Percentiles rank a stretch among this genome's conserved stretches.
These are phyloP conservation scores for Itoplectis maculator DNA, from an alignment of 2,888 invertebrate species.

Conservation along the genomic window DNA sequence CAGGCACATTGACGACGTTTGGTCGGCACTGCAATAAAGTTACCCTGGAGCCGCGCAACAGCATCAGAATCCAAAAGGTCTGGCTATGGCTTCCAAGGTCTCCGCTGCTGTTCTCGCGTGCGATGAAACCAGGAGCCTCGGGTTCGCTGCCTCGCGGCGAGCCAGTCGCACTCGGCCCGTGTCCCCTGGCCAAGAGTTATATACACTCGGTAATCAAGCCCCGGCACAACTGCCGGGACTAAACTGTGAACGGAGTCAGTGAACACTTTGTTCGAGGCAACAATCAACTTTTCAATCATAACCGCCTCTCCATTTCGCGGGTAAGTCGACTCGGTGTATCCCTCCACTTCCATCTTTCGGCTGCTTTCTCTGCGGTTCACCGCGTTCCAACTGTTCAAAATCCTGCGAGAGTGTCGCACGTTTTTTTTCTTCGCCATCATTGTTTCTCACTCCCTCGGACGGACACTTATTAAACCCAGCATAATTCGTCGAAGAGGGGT, in stretches of 20 bases:
- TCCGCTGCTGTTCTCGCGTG: no score
- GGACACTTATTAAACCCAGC: slow-evolving; percentile 39
- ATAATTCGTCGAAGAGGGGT: slow-evolving; percentile 55
- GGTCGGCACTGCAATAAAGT: slow-evolving; percentile 49
- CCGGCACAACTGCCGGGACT: slow-evolving; percentile 62
- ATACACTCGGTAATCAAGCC: slow-evolving; percentile 56
- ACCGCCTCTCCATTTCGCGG: slow-evolving; percentile 75
- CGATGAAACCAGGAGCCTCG: slow-evolving; percentile 28
- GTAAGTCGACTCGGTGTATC: slow-evolving; percentile 47
- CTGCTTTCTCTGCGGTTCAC: slow-evolving; percentile 18
- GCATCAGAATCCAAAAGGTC: slow-evolving; percentile 47
- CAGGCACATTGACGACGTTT: slow-evolving; percentile 32
- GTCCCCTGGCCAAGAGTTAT: slow-evolving; percentile 27
- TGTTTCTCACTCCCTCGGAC: slow-evolving; percentile 11
- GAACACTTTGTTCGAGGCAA: slow-evolving; percentile 81
- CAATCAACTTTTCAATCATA: slow-evolving; percentile 81
- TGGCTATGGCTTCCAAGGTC: slow-evolving; percentile 54
- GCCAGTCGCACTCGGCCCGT: background rate
- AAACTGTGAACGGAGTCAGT: slow-evolving; percentile 77
- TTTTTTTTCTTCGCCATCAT: slow-evolving; percentile 8
- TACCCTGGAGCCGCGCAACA: slow-evolving; percentile 41
- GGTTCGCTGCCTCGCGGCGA: slow-evolving; percentile 14
- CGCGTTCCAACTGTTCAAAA: slow-evolving; percentile 21
- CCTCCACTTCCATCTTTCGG: slow-evolving; percentile 43
- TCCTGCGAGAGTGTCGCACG: slow-evolving; percentile 1